Percentiles rank a stretch among this genome's conserved stretches.
These are phyloP conservation scores for Forbesichthys papilliferus DNA, from an alignment of 2,113 vertebrate species.

Conservation along the genomic window DNA sequence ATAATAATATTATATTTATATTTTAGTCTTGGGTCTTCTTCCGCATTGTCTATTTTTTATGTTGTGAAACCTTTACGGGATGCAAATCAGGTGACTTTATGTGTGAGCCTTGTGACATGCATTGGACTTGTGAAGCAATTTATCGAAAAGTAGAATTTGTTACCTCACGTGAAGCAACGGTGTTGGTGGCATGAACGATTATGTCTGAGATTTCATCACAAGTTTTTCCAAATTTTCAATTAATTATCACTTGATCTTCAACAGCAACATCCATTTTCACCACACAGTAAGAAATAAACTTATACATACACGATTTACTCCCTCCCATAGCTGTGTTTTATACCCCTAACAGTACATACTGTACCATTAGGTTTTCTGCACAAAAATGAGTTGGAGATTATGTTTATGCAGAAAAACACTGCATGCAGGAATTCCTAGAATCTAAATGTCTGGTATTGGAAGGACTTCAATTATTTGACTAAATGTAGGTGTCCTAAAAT, in stretches of 20 bases:
- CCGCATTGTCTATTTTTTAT: no score
- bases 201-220: neutral
- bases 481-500: constrained; percentile 26
- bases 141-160: neutral
- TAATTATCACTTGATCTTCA: constrained; percentile 22
- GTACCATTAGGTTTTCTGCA: neutral
- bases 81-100: no score
- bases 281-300: neutral
- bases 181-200: neutral
- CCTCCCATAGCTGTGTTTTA: neutral
- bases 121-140: neutral
- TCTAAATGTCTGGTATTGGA: neutral
- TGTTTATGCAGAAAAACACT: constrained; percentile 14
- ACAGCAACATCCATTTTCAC: constrained; percentile 1
- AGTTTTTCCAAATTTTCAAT: neutral
- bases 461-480: constrained; percentile 32
- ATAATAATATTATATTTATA: no score
- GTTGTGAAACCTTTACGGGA: no score
- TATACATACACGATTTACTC: no score
- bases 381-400: constrained; percentile 8
- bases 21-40: no score
- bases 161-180: neutral
- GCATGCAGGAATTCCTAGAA: constrained; percentile 2
- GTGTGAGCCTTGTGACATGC: no score
- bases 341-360: neutral